These are phyloP conservation scores for Mycteria americana DNA, from an alignment of 2,797 vertebrate species.

Conservation along the genomic window DNA sequence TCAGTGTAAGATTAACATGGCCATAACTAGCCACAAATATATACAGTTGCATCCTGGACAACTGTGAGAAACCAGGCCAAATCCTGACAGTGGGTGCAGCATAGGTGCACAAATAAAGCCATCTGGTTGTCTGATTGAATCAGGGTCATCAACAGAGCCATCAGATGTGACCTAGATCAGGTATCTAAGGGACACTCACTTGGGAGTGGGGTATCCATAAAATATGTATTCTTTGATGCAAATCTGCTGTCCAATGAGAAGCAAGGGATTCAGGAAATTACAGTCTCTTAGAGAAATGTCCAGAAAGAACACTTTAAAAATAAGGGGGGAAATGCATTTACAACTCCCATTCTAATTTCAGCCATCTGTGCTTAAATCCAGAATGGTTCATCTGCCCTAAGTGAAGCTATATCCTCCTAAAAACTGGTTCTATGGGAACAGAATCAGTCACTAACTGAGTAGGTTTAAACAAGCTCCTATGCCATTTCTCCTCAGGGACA, in stretches of 20 bases:
- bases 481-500: constrained; percentile 47
- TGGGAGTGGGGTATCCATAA: constrained; percentile 12
- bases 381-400: not conserved
- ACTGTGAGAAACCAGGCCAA: constrained; percentile 11
- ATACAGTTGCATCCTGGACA: not conserved
- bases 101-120: constrained; percentile 46
- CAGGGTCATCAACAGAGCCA: constrained; percentile 37
- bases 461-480: constrained; percentile 46
- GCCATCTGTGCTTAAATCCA: not conserved
- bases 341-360: constrained; percentile 14
- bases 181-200: constrained; percentile 14
- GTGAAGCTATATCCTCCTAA: not conserved
- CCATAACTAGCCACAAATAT: constrained; percentile 11
- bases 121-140: constrained; percentile 60
- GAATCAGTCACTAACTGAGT: constrained; percentile 32
- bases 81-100: constrained; percentile 10
- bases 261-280: constrained; percentile 20
- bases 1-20: not conserved
- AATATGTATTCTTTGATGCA: constrained; percentile 37
- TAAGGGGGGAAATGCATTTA: not conserved
- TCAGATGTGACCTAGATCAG: constrained; percentile 49
- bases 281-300: not conserved
- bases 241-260: constrained; percentile 18
- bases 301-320: constrained; percentile 26
- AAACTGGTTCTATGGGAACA: constrained; percentile 42